Percentiles rank a stretch among this genome's conserved stretches.
These are phyloP conservation scores for Helogale parvula DNA, from an alignment of 2,113 vertebrate genomes.

Conservation along the genomic window DNA sequence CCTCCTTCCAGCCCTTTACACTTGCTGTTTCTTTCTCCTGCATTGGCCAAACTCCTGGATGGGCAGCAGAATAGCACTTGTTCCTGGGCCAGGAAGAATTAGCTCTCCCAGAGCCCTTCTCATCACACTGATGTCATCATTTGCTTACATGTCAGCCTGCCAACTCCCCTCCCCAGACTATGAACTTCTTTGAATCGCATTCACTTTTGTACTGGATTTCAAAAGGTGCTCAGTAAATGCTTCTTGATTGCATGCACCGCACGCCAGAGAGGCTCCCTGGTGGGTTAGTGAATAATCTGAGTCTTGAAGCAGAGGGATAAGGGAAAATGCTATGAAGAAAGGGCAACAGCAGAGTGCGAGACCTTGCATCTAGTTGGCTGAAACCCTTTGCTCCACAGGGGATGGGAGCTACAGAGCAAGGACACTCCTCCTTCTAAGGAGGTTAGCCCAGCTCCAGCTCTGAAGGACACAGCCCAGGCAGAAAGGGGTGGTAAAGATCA, in stretches of 20 bases:
- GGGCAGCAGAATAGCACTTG: background rate
- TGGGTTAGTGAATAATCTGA: slow-evolving; percentile 20
- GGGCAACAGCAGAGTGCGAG: background rate
- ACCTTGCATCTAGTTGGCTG: background rate
- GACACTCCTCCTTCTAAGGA: background rate
- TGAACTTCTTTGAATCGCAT: slow-evolving; percentile 54
- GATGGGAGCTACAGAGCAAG: background rate
- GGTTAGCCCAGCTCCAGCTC: background rate
- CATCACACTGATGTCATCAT: slow-evolving; percentile 4
- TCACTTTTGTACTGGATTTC: slow-evolving; percentile 48
- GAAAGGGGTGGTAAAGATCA: background rate
- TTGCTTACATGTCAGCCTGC: background rate
- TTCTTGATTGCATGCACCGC: background rate
- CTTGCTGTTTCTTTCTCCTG: background rate
- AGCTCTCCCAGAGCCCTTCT: slow-evolving; percentile 3
- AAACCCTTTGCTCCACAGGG: background rate
- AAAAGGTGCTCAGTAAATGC: slow-evolving; percentile 53
- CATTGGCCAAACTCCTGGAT: slow-evolving; percentile 4
- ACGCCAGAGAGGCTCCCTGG: slow-evolving; percentile 8
- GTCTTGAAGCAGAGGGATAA: background rate
- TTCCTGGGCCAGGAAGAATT: background rate
- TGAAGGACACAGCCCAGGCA: background rate
- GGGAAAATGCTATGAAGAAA: background rate
- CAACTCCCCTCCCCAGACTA: background rate
- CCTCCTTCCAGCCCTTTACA: background rate